Evolutionary conservation across 2,888 invertebrate species (phyloP).

Genomic region (Caenorhabditis sp.): DNA sequence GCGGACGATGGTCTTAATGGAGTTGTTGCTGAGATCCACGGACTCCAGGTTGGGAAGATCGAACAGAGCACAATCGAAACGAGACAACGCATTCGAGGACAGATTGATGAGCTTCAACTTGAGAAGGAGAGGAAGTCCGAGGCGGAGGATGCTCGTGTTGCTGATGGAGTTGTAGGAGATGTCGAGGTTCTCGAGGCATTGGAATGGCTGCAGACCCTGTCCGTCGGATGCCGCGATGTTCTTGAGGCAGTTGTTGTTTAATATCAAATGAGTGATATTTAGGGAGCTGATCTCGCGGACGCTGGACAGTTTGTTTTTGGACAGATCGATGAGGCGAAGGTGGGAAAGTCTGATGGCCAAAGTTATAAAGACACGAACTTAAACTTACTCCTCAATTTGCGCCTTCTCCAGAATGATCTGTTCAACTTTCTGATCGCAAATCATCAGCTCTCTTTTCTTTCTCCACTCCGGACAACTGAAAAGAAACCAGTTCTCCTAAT

Average conservation of each 20-base stretch:
- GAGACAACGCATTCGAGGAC: constrained; percentile 31
- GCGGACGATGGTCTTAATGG: constrained; percentile 59
- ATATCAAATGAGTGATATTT: constrained; percentile 34
- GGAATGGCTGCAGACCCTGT: constrained; percentile 35
- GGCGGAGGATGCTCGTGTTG: constrained; percentile 35
- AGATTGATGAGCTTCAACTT: constrained; percentile 39
- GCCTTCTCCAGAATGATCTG: constrained; percentile 53
- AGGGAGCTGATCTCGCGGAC: constrained; percentile 45
- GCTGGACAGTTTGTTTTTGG: constrained; percentile 41
- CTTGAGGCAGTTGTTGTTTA: constrained; percentile 44
- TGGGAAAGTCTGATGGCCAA: constrained; percentile 18
- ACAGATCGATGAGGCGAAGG: constrained; percentile 39
- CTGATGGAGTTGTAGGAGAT: constrained; percentile 37
- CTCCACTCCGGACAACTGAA: constrained; percentile 51
- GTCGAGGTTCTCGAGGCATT: constrained; percentile 44
- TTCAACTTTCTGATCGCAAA: constrained; percentile 54
- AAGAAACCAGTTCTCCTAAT: background rate
- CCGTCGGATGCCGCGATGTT: constrained; percentile 29
- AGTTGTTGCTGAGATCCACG: constrained; percentile 66
- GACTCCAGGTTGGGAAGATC: constrained; percentile 60
- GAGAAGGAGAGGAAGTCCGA: constrained; percentile 34
- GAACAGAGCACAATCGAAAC: constrained; percentile 64
- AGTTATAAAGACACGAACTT: background rate
- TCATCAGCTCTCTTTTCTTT: constrained; percentile 45
- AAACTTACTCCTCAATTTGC: constrained; percentile 38